Base-by-base conservation (phyloP, 1,140 invertebrate genomes). In the Glomeris maerens region DNA sequence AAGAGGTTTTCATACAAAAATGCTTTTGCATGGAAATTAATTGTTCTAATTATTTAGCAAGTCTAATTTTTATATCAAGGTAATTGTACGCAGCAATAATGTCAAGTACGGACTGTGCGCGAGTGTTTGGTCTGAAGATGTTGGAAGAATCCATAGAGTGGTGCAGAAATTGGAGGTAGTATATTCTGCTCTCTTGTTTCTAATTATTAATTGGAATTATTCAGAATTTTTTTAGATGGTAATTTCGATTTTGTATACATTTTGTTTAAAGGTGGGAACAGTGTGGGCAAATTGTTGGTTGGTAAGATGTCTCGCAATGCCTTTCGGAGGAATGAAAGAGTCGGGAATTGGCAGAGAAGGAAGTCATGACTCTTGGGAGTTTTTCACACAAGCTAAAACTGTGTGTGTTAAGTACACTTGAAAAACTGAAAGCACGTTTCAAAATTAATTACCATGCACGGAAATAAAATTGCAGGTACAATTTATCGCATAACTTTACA, bases 221-320 rank as follows among this genome's bases (percentile, higher is more conserved):
- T 27, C 23, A 53, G 7, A n/a, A 21, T 13, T 53, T 10, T 51
- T 22, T 13, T 10, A 48, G 20, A 52, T 26, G 17, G n/a, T 7
- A 52, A 40, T 47, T 5, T 52, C 23, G 27, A 14, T 31, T 14
- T n/a, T 52, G 7, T 52, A 26, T 20, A 38, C 21, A 46, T 36
- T n/a, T 50, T 22, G 20, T 10, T 29, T 56, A 3, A 54, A 74
- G 70, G 72, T 66, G 25, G 76, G 77, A 1, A 78, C 75, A 2
- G 75, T 78, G 21, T 78, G 76, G 76, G 66, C 66, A 20, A 78
- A 78, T 52, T 77, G 73, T 57, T 78, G 77, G 76, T 53, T 78
- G 52, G 63, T 75, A 13, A 53, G 70, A 4, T 58, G 61, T 45
- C 60, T 78, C 14, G 72, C 74, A 51, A 72, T 79, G 73, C 77